Percentiles rank a stretch among this genome's conserved stretches.
Evolutionary conservation across 2,797 vertebrate species (phyloP).

Genomic region (Coregonus suidteri): DNA sequence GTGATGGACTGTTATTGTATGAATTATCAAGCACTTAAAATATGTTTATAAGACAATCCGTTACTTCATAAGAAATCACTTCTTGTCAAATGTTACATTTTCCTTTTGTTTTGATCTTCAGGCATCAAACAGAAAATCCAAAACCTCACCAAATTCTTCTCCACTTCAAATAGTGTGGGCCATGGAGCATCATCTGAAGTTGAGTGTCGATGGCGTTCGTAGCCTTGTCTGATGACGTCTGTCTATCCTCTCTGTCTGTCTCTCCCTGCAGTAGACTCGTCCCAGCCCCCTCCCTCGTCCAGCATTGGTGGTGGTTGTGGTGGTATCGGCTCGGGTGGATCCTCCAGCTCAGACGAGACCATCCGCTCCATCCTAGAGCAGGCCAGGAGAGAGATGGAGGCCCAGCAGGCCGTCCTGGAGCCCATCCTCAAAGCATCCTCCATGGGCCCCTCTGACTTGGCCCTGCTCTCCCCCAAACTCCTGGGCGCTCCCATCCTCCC

Average conservation of each 20-base stretch:
- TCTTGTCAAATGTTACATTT: neutral
- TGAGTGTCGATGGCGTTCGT: neutral
- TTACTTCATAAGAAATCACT: neutral
- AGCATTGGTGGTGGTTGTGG: slow-evolving; percentile 44
- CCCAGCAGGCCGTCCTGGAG: slow-evolving; percentile 87
- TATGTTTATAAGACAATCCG: too few species aligned
- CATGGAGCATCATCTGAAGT: too few species aligned
- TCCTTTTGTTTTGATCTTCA: neutral
- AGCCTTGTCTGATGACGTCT: neutral
- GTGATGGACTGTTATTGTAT: too few species aligned
- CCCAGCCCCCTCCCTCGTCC: slow-evolving; percentile 80
- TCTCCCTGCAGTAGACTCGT: slow-evolving; percentile 77
- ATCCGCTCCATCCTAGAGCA: slow-evolving; percentile 90
- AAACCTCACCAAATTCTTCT: too few species aligned
- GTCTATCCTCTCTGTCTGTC: neutral
- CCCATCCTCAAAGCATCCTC: slow-evolving; percentile 83
- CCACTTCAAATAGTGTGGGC: too few species aligned
- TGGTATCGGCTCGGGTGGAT: slow-evolving; percentile 57
- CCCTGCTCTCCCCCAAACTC: slow-evolving; percentile 83
- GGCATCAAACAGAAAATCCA: too few species aligned
- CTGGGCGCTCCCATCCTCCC: slow-evolving; percentile 76
- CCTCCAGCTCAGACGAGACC: slow-evolving; percentile 82
- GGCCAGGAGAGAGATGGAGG: slow-evolving; percentile 89
- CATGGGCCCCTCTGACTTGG: slow-evolving; percentile 78
- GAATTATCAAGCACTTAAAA: too few species aligned